Conservation (phyloP, 2,113 vertebrate species). For the Campylorhamphus procurvoides region DNA sequence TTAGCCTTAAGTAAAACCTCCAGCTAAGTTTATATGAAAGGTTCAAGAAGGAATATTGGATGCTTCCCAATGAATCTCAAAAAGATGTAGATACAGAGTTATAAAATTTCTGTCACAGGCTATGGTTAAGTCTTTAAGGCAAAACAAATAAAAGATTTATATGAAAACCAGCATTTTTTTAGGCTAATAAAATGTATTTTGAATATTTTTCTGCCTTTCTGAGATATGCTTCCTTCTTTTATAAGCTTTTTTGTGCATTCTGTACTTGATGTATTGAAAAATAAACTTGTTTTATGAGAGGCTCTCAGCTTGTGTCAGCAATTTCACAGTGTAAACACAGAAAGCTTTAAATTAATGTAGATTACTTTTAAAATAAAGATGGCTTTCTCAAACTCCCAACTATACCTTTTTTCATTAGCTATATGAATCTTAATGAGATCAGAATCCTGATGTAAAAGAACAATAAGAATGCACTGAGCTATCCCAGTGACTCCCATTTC, state of each 20-base stretch:
- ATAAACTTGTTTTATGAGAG: constrained; percentile 25
- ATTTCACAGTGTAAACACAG: constrained; percentile 20
- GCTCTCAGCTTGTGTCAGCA: constrained; percentile 19
- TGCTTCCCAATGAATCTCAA: neutral
- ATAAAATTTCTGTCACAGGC: neutral
- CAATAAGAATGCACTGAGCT: neutral
- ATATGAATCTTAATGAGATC: neutral
- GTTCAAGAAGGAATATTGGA: neutral
- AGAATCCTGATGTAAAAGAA: neutral
- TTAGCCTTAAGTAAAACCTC: constrained; percentile 44
- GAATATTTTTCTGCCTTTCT: neutral
- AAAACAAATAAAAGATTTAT: neutral
- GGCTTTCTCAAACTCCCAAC: neutral
- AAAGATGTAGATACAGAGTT: neutral
- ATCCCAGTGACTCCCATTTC: neutral
- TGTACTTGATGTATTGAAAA: constrained; percentile 2
- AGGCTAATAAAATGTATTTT: neutral
- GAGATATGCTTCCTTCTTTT: neutral
- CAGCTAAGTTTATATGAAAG: constrained; percentile 28
- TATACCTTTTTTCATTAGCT: neutral
- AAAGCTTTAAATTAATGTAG: neutral
- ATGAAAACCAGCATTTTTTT: neutral
- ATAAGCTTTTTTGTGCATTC: constrained; percentile 1
- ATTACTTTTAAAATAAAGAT: neutral
- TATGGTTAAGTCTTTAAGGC: neutral